Evolutionary conservation across 2,888 invertebrate species (phyloP), one percentile per base, ranked within the genome.

Genomic region (Bhutanitis thaidina): DNA sequence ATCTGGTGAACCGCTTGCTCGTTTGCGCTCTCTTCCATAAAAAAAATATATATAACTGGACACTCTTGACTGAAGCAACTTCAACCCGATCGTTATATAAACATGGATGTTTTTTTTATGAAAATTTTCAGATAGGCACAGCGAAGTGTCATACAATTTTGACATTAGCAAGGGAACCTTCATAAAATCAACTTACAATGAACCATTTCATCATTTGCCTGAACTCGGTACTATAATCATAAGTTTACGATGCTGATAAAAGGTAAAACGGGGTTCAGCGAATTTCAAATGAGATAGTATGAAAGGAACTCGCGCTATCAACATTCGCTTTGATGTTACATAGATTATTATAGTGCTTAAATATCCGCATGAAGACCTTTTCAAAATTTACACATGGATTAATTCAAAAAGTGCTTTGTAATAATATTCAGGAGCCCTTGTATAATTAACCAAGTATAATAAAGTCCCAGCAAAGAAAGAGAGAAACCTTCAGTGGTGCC

Each of bases 271-370:
- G 39, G 50, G 34, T 43, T 43, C 38, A 38, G 43, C 32, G 50
- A 40, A 45, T 45, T 50, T 40, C 38, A 50, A 50, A 44, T 45
- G 44, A 44, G 43, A 25, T 29, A 34, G n/a, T 35, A 45, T 50
- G 35, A 50, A 50, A 50, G 49, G 32, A 32, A 36, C 25, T 13
- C 14, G 43, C 10, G 40, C 29, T 41, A 41, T 41, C 44, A 29
- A 39, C 50, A 29, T 39, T 50, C 50, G 34, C 44, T 50, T 50
- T 50, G 50, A 50, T 45, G 50, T 45, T 15, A 34, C 43, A 32
- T 32, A 43, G 49, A 43, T 41, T 49, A 49, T 12, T 43, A 25
- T 34, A 16, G 41, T 29, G 41, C 45, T 15, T 43, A 29, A 16
- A 27, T 34, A 35, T 14, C 27, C 29, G 8, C 29, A 10, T 12